Evolutionary conservation across 2,113 vertebrate species (phyloP).

Genomic region (Alces alces): DNA sequence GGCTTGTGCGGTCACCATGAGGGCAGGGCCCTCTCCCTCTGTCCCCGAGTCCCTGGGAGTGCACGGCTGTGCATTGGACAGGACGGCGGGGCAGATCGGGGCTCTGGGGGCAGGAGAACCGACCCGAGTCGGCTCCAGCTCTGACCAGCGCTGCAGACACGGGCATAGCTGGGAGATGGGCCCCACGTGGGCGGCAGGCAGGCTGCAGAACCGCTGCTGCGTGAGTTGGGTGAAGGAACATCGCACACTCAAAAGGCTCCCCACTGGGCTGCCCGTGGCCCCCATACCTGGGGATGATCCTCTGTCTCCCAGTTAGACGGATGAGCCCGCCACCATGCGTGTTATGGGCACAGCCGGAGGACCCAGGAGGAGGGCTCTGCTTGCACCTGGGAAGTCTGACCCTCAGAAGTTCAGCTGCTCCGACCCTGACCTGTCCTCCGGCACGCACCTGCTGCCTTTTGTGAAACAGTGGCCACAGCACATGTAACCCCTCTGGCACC

Average conservation of each 20-base stretch:
- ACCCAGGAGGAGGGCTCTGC: too few relatives aligned
- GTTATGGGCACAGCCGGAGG: background rate
- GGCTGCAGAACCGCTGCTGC: background rate
- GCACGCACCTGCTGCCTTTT: background rate
- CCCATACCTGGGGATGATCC: rapidly evolving
- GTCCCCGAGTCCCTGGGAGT: background rate
- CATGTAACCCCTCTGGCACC: background rate
- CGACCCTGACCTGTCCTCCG: too few relatives aligned
- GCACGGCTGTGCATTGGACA: background rate
- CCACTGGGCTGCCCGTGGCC: background rate
- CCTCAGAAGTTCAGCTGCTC: background rate
- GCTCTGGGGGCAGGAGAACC: background rate
- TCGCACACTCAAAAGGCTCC: too few relatives aligned
- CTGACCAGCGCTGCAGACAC: rapidly evolving
- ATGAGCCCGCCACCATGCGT: too few relatives aligned
- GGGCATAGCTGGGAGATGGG: background rate
- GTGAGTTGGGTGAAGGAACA: rapidly evolving
- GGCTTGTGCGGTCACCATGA: rapidly evolving
- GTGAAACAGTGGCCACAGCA: background rate
- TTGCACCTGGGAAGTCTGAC: rapidly evolving
- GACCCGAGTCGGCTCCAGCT: background rate
- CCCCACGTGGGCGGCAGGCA: rapidly evolving
- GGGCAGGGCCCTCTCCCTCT: background rate
- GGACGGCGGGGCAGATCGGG: rapidly evolving
- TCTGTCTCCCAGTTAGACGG: background rate